Evolutionary conservation across 2,888 invertebrate genomes (phyloP), one percentile per base, ranked within the genome.

Genomic region (Orthonevra nobilis): DNA sequence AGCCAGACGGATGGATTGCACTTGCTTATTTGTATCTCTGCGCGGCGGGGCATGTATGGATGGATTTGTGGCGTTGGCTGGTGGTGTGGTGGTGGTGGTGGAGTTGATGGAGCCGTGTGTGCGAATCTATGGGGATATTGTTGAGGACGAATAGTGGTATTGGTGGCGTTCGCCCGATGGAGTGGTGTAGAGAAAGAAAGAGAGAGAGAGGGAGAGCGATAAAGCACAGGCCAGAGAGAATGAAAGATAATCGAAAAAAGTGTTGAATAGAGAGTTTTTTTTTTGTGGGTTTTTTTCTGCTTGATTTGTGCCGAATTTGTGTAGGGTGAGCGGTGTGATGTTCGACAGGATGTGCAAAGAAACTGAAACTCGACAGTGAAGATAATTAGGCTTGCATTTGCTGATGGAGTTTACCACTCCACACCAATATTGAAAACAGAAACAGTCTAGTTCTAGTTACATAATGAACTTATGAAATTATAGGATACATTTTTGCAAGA

Each of bases 1-100:
- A 79, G 79, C 79, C 79, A 79, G 79, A 79, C 79, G 79, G 66
- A 79, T 73, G 79, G 61, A 72, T 79, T 79, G 79, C 79, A 79
- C 79, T 79, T 79, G 79, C 61, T 68, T 79, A 79, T 79, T 73
- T 79, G 79, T 79, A 79, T 56, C 79, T 79, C 58, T 79, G 79
- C 73, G 79, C 79, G n/a, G n/a, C n/a, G 73, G 73, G 79, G 54
- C 79, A 44, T 79, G 68, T 72, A 68, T 79, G 79, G n/a, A n/a
- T n/a, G n/a, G 56, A 56, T 68, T 68, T 61, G 52, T 17, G 61
- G 52, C 10, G 17, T 6, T 10, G 34, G 12, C 26, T n/a, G 26
- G 15, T 32, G 40, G 50, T 40, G 20, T 34, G 20, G 46, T 9
- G 28, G 52, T 20, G 7, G 17, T 19, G 50, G 60, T 12, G 9